Base-by-base conservation (phyloP, 2,113 vertebrate species). In the Melospiza georgiana region DNA sequence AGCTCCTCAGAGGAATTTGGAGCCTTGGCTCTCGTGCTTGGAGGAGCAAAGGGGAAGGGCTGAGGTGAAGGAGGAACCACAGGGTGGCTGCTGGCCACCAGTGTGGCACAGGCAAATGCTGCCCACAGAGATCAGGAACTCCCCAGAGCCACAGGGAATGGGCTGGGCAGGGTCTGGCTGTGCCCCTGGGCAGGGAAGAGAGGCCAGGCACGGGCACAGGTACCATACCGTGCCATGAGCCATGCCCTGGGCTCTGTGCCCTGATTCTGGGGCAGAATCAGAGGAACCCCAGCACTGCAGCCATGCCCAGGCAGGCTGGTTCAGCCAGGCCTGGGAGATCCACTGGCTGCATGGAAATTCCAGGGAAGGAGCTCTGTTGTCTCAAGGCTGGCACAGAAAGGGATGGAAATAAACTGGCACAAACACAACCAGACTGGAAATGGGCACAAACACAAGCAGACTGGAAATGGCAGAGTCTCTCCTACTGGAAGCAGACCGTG, bases 71-170 rank as follows among this genome's bases (percentile, higher is more conserved):
- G 33, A 79, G 30, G 44, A 13, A 41, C 31, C 82, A 15, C 57
- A n/a, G 28, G 20, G 30, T 28, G 48, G 49, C 78, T 52, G n/a
- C 18, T n/a, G 9, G n/a, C 69, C 78, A 30, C 59, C 63, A 35
- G 52, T 2, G 0, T 4, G 52, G 30, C 20, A 51, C 35, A 51
- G 68, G 14, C 30, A 43, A 77, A 67, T 0, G 1, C 21, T 71
- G 46, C 51, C 86, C 39, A 9, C 33, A 49, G 66, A 19, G 11
- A 48, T 2, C 37, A 52, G 65, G 55, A 33, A 15, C 20, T 25
- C 4, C 55, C 41, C 27, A 43, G 35, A 76, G 24, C 31, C 5
- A 10, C 1, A 31, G 25, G 58, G 27, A n/a, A 22, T 1, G 21
- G 61, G 31, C 80, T n/a, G 35, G 43, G 58, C 35, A 49, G 44